Evolutionary conservation across 2,888 invertebrate genomes (phyloP), one percentile per base, ranked within the genome.

Genomic region (Cybosia mesomella): DNA sequence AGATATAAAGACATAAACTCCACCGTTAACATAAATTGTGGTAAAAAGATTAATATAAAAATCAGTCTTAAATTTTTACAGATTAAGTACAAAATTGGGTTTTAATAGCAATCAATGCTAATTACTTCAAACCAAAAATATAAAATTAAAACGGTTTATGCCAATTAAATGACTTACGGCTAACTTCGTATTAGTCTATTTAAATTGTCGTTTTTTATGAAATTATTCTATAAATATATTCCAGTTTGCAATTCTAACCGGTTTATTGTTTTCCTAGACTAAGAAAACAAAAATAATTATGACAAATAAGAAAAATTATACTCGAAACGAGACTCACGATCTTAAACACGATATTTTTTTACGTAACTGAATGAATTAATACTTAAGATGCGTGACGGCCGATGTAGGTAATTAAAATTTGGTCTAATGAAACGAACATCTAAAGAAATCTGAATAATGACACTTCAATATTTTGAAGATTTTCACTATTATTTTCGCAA

Each of bases 11-110:
- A 49, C n/a, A 49, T 49, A n/a, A 49, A 69, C 72, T 74, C 68
- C 57, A 34, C 53, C 1, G 15, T n/a, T 63, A 36, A 54, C 60
- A 76, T 10, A 34, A 64, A 62, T 24, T 62, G 64, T 70, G 64
- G 71, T 68, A 74, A 67, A 62, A 70, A 70, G 75, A 67, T 72
- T 76, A 74, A 81, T 76, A 73, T 79, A 74, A 75, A 80, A 85
- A 87, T 90, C 91, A 91, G 91, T 89, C 91, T 90, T 87, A 79
- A 67, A 82, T 76, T 81, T 85, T 77, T 53, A 74, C 71, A 75
- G 76, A 54, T 81, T 81, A 83, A 82, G 81, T 83, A 83, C 81
- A 79, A 59, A 59, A 58, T 64, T 36, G 53, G 22, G 55, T n/a
- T 60, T 62, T 49, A 18, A 18, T 43, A 18, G 18, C 43, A 43